Conservation (phyloP, 37 sponge, comb jelly and placozoan genomes). For the Chondrilla cf. caribensis region DNA sequence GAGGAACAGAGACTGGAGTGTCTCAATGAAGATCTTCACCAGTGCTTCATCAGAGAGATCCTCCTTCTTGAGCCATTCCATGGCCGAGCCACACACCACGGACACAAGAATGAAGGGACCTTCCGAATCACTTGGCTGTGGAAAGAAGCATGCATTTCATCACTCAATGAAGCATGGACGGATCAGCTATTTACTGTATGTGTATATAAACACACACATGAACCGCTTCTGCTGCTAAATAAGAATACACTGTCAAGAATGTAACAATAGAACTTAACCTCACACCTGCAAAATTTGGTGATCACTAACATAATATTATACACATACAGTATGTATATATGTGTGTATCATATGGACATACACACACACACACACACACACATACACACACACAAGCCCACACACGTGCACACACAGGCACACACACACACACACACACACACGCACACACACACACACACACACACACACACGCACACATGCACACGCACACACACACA, state of each 20-base stretch:
- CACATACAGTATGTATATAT: too few relatives aligned
- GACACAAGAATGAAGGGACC: slow-evolving; percentile 63
- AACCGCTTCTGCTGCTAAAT: too few relatives aligned
- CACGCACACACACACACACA: not conserved
- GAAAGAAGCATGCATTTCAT: not conserved
- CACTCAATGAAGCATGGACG: too few relatives aligned
- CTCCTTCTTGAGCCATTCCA: slow-evolving; percentile 37
- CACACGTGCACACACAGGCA: too few relatives aligned
- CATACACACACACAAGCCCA: too few relatives aligned
- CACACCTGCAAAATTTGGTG: too few relatives aligned
- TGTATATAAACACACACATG: too few relatives aligned
- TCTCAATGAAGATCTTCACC: slow-evolving; percentile 43
- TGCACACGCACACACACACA: not conserved
- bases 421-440: too few relatives aligned
- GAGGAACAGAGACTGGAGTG: slow-evolving; percentile 70
- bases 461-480: slow-evolving; percentile 1
- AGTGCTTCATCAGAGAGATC: slow-evolving; percentile 43
- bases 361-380: not conserved
- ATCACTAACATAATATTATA: too few relatives aligned
- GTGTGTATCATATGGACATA: not conserved
- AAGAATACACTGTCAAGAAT: too few relatives aligned
- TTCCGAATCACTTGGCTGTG: slow-evolving; percentile 4
- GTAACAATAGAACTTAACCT: too few relatives aligned
- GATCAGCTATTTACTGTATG: too few relatives aligned
- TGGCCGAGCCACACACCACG: slow-evolving; percentile 67